phyloP scores from a whole-genome alignment of 2,797 vertebrate species.

The Botia kubotai region DNA sequence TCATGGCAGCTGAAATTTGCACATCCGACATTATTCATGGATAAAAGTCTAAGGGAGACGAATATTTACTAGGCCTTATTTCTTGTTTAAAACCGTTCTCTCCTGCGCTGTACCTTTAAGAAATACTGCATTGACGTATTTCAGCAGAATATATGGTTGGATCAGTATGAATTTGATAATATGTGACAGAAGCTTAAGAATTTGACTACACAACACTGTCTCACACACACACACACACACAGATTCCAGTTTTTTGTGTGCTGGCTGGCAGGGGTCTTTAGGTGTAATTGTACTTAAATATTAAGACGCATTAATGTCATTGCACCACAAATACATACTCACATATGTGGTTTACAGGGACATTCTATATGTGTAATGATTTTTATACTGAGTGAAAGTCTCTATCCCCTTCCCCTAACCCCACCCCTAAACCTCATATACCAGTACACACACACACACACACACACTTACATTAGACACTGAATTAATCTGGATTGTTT shows the following conservation, averaged over 20 bases:
- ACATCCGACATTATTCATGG: slow-evolving; percentile 53
- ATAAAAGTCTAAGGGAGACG: slow-evolving; percentile 25
- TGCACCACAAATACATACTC: too few relatives aligned
- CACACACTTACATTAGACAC: too few relatives aligned
- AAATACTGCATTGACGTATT: slow-evolving; percentile 2
- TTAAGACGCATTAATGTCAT: too few relatives aligned
- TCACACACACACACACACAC: background rate
- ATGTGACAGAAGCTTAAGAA: slow-evolving; percentile 5
- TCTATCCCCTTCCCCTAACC: too few relatives aligned
- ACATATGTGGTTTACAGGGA: too few relatives aligned
- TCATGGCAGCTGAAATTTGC: slow-evolving; percentile 52
- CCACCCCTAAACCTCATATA: too few relatives aligned
- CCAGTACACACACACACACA: too few relatives aligned
- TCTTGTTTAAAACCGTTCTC: slow-evolving; percentile 9
- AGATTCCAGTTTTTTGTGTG: background rate
- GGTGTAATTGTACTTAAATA: too few relatives aligned
- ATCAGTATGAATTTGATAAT: slow-evolving; percentile 5
- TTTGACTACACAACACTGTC: background rate
- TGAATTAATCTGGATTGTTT: too few relatives aligned
- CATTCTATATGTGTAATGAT: too few relatives aligned
- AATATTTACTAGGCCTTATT: slow-evolving; percentile 30
- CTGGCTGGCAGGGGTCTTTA: background rate
- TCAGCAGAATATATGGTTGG: slow-evolving; percentile 18
- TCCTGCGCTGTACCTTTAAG: background rate
- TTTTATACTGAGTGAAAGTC: too few relatives aligned